Conservation (phyloP, 2,113 vertebrate genomes). For the Quiscalus mexicanus region DNA sequence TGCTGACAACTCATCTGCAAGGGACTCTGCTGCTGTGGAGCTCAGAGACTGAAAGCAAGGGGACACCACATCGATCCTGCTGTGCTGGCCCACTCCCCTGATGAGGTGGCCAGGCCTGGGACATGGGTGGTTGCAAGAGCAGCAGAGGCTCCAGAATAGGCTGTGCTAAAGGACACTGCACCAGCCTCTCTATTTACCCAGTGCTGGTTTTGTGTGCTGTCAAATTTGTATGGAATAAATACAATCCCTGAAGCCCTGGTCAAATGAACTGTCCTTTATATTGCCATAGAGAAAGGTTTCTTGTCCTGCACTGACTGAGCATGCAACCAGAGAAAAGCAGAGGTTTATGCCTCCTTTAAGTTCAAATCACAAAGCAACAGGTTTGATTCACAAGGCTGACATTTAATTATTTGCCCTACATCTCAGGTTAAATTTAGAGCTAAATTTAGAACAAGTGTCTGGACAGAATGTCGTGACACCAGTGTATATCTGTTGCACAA, state of each 20-base stretch:
- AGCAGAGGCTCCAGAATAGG: background rate
- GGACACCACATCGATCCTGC: background rate
- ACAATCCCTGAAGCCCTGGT: background rate
- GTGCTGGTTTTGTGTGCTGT: background rate
- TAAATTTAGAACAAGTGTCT: conserved; percentile 67
- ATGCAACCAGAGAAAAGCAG: background rate
- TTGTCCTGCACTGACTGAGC: background rate
- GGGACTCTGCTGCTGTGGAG: background rate
- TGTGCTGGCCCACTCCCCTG: background rate
- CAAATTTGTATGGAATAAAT: background rate
- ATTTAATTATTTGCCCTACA: conserved; percentile 54
- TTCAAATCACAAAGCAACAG: background rate
- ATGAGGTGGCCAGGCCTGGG: background rate
- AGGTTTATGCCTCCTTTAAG: background rate
- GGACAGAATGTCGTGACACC: conserved; percentile 65
- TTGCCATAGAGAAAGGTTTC: background rate
- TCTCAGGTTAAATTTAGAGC: conserved; percentile 50
- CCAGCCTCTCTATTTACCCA: background rate
- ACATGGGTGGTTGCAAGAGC: background rate
- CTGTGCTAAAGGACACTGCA: background rate
- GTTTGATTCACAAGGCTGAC: conserved; percentile 47
- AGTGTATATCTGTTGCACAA: conserved; percentile 40
- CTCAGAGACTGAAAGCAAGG: background rate
- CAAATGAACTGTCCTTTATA: background rate
- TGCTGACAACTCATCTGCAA: background rate